A percentile compares a stretch with the other conserved stretches of the same genome.
Evolutionary conservation across 2,888 invertebrate genomes (phyloP).

Genomic region (Polyommatus iphigenia): DNA sequence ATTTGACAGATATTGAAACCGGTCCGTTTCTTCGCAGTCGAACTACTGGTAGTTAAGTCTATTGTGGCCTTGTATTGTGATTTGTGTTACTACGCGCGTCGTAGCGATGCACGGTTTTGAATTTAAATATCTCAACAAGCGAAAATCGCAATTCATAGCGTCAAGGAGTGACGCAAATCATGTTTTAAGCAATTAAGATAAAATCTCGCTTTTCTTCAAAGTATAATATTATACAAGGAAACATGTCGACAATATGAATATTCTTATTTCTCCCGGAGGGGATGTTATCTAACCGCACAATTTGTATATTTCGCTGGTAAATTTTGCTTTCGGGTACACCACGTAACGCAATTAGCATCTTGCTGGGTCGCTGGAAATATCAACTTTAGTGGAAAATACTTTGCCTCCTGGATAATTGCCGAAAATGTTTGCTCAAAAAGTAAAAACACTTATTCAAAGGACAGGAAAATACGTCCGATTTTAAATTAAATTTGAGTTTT

Average conservation of each 20-base stretch:
- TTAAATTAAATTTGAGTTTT: background rate
- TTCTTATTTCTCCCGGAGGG: conserved; percentile 11
- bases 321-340: conserved; percentile 27
- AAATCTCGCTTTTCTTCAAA: background rate
- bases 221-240: background rate
- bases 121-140: too few relatives aligned
- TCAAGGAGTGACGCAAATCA: background rate
- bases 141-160: background rate
- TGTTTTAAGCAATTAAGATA: background rate
- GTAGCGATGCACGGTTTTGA: background rate
- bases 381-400: conserved; percentile 18
- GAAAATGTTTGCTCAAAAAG: background rate
- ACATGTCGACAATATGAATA: conserved; percentile 18
- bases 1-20: too few relatives aligned
- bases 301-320: conserved; percentile 30
- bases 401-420: background rate
- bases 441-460: background rate
- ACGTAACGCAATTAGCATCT: conserved; percentile 27
- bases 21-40: too few relatives aligned
- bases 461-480: background rate
- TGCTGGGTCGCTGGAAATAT: conserved; percentile 29
- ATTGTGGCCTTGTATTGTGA: too few relatives aligned
- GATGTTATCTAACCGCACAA: conserved; percentile 21
- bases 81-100: too few relatives aligned
- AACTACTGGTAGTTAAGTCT: too few relatives aligned